phyloP scores from a whole-genome alignment of 2,888 invertebrate species.

The Ectobius pallidus region DNA sequence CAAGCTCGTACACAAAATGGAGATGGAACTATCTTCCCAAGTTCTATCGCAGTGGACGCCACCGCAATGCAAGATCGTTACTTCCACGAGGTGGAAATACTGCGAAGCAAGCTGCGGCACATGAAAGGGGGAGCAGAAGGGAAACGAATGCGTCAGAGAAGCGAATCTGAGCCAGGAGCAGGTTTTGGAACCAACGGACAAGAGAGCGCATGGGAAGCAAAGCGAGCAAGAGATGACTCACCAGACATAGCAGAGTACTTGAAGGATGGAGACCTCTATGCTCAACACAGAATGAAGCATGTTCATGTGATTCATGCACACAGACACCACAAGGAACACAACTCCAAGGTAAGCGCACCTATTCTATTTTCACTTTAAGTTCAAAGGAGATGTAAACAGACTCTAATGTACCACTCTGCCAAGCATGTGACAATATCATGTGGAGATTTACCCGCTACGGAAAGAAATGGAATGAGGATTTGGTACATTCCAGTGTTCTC shows the following conservation, averaged over 20 bases:
- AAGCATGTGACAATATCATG: too few relatives aligned
- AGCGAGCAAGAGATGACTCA: constrained; percentile 42
- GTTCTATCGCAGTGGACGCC: neutral
- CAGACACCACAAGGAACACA: neutral
- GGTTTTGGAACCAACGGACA: constrained; percentile 15
- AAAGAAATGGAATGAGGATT: too few relatives aligned
- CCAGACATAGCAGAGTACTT: constrained; percentile 15
- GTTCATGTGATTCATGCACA: neutral
- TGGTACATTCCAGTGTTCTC: too few relatives aligned
- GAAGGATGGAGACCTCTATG: neutral
- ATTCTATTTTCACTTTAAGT: too few relatives aligned
- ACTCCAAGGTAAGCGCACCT: constrained; percentile 7
- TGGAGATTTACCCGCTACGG: too few relatives aligned
- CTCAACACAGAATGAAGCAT: neutral
- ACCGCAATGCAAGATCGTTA: constrained; percentile 45
- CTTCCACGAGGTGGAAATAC: constrained; percentile 46
- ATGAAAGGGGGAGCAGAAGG: constrained; percentile 35
- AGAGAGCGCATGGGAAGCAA: constrained; percentile 34
- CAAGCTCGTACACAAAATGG: neutral
- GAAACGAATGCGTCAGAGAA: constrained; percentile 40
- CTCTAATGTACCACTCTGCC: too few relatives aligned
- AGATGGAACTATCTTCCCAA: constrained; percentile 2
- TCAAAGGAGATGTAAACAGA: too few relatives aligned
- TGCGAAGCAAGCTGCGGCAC: constrained; percentile 44
- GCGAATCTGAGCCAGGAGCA: constrained; percentile 42